These are phyloP conservation scores for Hylaeus volcanicus DNA, from an alignment of 1,140 invertebrate genomes.

Conservation along the genomic window DNA sequence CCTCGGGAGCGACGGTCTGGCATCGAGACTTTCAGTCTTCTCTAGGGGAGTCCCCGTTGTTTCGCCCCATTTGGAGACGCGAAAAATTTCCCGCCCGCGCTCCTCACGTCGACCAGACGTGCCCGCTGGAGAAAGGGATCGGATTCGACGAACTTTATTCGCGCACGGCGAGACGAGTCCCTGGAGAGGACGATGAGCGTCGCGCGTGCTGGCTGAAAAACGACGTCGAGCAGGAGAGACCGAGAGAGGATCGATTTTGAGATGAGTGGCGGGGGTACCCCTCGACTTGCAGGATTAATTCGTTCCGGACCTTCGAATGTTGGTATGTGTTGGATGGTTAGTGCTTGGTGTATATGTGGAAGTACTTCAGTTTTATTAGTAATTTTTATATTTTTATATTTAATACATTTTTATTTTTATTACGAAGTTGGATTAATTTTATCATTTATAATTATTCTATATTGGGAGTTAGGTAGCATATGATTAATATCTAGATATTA, in stretches of 20 bases:
- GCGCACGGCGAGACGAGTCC: slow-evolving; percentile 1
- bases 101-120: neutral
- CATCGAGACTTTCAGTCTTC: slow-evolving; percentile 37
- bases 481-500: too few species aligned
- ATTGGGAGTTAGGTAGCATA: too few species aligned
- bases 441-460: too few species aligned
- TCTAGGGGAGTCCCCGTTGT: neutral
- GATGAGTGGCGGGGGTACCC: neutral
- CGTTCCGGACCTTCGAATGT: too few species aligned
- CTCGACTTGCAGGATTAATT: too few species aligned
- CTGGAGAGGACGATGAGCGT: neutral
- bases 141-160: slow-evolving; percentile 8
- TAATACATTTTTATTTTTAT: too few species aligned
- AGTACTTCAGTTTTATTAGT: too few species aligned
- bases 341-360: too few species aligned
- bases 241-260: neutral
- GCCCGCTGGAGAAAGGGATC: neutral
- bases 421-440: too few species aligned
- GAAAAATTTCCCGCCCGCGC: slow-evolving; percentile 13
- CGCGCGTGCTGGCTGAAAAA: neutral
- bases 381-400: too few species aligned
- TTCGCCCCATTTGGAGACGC: slow-evolving; percentile 16
- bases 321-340: too few species aligned
- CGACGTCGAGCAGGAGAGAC: neutral
- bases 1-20: slow-evolving; percentile 39